Evolutionary conservation across 2,888 invertebrate species (phyloP).

Genomic region (Antitype chi): DNA sequence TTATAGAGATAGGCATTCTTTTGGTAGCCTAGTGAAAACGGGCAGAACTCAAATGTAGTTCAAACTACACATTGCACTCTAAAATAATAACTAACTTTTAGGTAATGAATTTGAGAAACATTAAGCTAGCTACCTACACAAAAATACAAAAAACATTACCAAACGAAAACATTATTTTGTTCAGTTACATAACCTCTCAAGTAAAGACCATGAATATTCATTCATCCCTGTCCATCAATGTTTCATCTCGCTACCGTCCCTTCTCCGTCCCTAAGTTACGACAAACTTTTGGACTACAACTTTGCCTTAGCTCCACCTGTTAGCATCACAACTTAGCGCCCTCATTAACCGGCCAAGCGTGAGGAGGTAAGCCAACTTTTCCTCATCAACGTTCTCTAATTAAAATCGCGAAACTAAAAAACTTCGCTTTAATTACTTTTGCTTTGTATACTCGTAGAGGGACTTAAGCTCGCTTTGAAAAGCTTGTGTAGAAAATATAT

Average conservation of each 20-base stretch:
- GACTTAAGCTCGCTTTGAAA: background rate
- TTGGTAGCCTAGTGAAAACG: background rate
- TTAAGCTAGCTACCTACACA: too few relatives aligned
- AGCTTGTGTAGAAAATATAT: background rate
- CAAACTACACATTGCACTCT: too few relatives aligned
- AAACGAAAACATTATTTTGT: background rate
- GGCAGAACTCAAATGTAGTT: background rate
- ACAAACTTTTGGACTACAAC: constrained; percentile 20
- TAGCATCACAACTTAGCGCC: constrained; percentile 17
- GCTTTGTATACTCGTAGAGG: constrained; percentile 30
- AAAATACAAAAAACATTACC: too few relatives aligned
- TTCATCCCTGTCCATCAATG: constrained; percentile 15
- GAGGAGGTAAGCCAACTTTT: constrained; percentile 37
- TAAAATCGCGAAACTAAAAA: constrained; percentile 54
- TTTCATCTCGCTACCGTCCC: constrained; percentile 10
- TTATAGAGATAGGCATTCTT: too few relatives aligned
- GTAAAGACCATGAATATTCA: constrained; percentile 28
- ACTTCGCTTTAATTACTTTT: constrained; percentile 49
- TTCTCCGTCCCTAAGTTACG: background rate
- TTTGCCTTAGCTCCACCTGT: constrained; percentile 25
- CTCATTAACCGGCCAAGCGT: constrained; percentile 42
- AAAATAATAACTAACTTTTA: too few relatives aligned
- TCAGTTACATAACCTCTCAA: background rate
- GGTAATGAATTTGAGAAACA: too few relatives aligned
- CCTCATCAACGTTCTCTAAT: constrained; percentile 47